Evolutionary conservation across 1,140 invertebrate genomes (phyloP).

Genomic region (Dufourea novaeangliae): DNA sequence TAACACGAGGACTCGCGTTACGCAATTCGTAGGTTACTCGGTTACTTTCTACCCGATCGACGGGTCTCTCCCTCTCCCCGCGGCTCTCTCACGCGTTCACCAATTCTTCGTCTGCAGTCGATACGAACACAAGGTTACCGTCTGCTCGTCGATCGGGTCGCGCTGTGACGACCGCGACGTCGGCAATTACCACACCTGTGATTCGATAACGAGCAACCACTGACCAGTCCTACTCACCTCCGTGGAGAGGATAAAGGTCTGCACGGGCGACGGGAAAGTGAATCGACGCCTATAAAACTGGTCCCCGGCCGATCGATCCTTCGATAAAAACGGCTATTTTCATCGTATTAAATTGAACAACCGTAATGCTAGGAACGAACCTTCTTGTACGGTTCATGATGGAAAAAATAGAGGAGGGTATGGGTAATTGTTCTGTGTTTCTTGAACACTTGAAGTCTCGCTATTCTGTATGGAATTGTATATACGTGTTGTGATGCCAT

Average conservation of each 20-base stretch:
- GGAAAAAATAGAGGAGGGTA: too few species aligned
- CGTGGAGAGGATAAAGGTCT: slow-evolving; percentile 9
- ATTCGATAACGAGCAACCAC: slow-evolving; percentile 6
- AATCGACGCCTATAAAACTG: slow-evolving; percentile 11
- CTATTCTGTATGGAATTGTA: too few species aligned
- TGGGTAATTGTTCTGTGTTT: too few species aligned
- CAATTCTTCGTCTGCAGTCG: not conserved
- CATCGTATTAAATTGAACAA: not conserved
- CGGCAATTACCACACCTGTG: slow-evolving; percentile 25
- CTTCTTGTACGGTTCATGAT: not conserved
- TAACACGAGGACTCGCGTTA: slow-evolving; percentile 43
- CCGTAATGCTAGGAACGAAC: not conserved
- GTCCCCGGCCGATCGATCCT: slow-evolving; percentile 15
- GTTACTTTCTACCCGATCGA: slow-evolving; percentile 61
- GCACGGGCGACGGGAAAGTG: not conserved
- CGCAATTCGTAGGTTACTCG: slow-evolving; percentile 62
- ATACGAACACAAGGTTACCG: slow-evolving; percentile 39
- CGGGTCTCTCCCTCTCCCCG: slow-evolving; percentile 13
- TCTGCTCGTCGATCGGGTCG: slow-evolving; percentile 6
- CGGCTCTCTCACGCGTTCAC: not conserved
- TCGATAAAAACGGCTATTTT: slow-evolving; percentile 32
- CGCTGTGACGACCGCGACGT: not conserved
- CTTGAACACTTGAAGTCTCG: too few species aligned
- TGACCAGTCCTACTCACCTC: slow-evolving; percentile 14
- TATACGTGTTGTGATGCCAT: too few species aligned